Base-by-base conservation (phyloP, 2,888 invertebrate species). In the Gisinianus flammeolus region DNA sequence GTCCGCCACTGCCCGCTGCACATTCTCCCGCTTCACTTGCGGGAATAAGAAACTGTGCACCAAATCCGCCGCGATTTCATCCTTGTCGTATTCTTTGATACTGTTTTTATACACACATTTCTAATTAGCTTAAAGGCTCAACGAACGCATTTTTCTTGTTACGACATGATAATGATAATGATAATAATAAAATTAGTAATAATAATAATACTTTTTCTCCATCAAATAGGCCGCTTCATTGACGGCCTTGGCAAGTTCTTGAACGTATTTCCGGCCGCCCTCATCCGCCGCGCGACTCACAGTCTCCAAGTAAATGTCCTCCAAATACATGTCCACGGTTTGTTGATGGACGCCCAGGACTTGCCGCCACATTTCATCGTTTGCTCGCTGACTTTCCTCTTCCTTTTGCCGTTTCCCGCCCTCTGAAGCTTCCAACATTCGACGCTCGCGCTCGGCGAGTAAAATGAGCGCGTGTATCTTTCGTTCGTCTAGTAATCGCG, bases 301-400 rank as follows among this genome's bases (percentile, higher is more conserved):
- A 19, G 91, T 90, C 78, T 90, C 90, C 5, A 89, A 87, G 16
- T 93, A 89, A 10, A 92, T 89, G 81, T 90, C 90, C 83, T 91
- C 89, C 58, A 93, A 87, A 85, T 91, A 93, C 5, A 89, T 86
- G 79, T 91, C 90, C 0, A 92, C 90, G 0, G 90, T 89, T 58
- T 90, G 89, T 85, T 90, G 90, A 85, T 91, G 89, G 5, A 91
- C 88, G 85, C 91, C 90, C 5, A 90, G 87, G 35, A 88, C 88
- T 87, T 93, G 91, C 86, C 91, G 91, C 86, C 94, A 95, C 86
- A 95, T 91, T 86, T 94, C 92, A 83, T 95, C 94, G 82, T 93
- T 92, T 85, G 94, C 92, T 8, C 90, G 86, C 6, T 94, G 88
- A 56, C 93, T 88, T 76, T 91, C 89, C 81, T 92, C 90, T 86